These are phyloP conservation scores for Xerus rutilus DNA, from an alignment of 2,797 vertebrate genomes.

Conservation along the genomic window DNA sequence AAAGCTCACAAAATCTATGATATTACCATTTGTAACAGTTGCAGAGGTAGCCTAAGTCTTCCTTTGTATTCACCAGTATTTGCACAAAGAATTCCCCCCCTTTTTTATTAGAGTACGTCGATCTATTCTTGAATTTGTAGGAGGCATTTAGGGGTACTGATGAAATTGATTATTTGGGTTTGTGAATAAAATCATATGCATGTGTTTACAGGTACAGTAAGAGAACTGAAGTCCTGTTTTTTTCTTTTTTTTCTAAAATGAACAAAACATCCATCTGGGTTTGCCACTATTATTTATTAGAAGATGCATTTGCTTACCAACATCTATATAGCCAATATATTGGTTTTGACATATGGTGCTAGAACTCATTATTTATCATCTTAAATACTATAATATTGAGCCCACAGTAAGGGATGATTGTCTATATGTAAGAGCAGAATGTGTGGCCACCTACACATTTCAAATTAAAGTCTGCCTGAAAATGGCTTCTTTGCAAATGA, in stretches of 20 bases:
- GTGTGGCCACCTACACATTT: conserved; percentile 65
- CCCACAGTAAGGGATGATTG: background rate
- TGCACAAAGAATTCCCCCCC: background rate
- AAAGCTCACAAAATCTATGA: background rate
- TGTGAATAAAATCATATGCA: background rate
- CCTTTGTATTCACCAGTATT: conserved; percentile 8
- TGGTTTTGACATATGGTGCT: conserved; percentile 44
- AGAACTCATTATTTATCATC: conserved; percentile 61
- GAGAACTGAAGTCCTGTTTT: conserved; percentile 13
- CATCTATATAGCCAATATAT: conserved; percentile 30
- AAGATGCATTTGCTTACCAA: conserved; percentile 49
- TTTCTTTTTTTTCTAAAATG: conserved; percentile 52
- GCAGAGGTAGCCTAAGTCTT: background rate
- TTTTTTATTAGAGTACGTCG: background rate
- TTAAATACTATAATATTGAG: conserved; percentile 46
- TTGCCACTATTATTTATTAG: conserved; percentile 44
- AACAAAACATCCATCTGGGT: conserved; percentile 49
- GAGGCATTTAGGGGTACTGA: background rate
- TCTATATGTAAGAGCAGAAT: conserved; percentile 36
- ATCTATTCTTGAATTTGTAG: background rate
- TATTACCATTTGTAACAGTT: background rate
- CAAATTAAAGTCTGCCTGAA: conserved; percentile 63
- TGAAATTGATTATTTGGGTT: background rate
- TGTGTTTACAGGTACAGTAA: background rate
- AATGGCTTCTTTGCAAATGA: conserved; percentile 61